These are phyloP conservation scores for Pyralis farinalis DNA, from an alignment of 2,888 invertebrate genomes.

Conservation along the genomic window DNA sequence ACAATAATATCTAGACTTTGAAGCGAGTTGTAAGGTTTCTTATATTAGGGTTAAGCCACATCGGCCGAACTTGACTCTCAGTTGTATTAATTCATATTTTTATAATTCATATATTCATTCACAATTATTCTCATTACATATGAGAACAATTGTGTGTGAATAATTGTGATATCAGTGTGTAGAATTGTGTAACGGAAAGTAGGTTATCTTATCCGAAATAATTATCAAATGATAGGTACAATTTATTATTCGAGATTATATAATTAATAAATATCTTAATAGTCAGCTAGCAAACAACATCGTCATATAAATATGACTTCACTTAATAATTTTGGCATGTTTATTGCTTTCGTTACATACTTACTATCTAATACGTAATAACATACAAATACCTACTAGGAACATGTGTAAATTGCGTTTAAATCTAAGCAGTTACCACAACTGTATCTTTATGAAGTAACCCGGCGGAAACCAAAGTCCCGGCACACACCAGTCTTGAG, in stretches of 20 bases:
- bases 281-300: background rate
- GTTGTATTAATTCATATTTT: too few relatives aligned
- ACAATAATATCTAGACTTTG: slow-evolving; percentile 16
- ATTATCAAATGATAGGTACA: too few relatives aligned
- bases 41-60: slow-evolving; percentile 13
- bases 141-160: too few relatives aligned
- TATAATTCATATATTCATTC: too few relatives aligned
- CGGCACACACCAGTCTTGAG: slow-evolving; percentile 12
- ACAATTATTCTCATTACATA: too few relatives aligned
- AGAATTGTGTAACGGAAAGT: too few relatives aligned
- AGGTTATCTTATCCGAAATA: too few relatives aligned
- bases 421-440: background rate
- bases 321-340: background rate
- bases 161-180: too few relatives aligned
- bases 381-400: background rate
- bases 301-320: background rate
- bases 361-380: background rate
- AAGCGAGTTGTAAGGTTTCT: slow-evolving; percentile 18
- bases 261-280: background rate
- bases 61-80: too few relatives aligned
- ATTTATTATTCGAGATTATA: background rate
- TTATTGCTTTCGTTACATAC: background rate
- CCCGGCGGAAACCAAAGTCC: background rate
- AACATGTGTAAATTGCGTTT: background rate
- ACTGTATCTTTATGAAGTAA: background rate